phyloP scores from a whole-genome alignment of 2,797 vertebrate genomes.

The Clarias fuscus region DNA sequence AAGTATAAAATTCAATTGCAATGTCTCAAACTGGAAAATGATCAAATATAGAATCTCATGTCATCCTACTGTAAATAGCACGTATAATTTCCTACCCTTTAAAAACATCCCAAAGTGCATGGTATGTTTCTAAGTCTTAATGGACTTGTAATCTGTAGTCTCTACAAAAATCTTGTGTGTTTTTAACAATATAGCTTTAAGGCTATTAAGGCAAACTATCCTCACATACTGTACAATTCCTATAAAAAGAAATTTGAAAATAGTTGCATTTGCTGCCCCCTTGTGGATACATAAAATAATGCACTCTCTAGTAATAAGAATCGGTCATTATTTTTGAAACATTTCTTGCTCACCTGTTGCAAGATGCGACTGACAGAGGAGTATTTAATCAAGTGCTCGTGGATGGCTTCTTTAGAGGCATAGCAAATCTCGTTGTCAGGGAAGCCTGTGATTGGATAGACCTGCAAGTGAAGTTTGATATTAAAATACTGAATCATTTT shows the following conservation, averaged over 20 bases:
- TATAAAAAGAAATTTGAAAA: not conserved
- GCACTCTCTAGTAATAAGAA: not conserved
- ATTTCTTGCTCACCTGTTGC: constrained; percentile 70
- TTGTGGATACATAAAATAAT: not conserved
- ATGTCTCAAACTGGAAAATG: not conserved
- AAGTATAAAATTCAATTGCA: not conserved
- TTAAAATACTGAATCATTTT: not conserved
- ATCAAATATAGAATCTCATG: not conserved
- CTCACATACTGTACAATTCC: no score
- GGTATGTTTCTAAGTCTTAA: not conserved
- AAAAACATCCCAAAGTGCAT: not conserved
- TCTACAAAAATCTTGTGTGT: not conserved
- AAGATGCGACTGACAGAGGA: constrained; percentile 71
- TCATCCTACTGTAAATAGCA: not conserved
- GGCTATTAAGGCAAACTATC: not conserved
- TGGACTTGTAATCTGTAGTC: not conserved
- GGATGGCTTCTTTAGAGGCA: constrained; percentile 63
- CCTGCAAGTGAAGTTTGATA: constrained; percentile 63
- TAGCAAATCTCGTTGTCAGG: constrained; percentile 75
- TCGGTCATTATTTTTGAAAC: not conserved
- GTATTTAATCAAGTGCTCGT: constrained; percentile 67
- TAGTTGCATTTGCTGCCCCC: constrained; percentile 18
- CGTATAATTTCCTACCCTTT: not conserved
- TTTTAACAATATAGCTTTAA: not conserved
- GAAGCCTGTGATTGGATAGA: constrained; percentile 78